phyloP scores from a whole-genome alignment of 2,797 vertebrate species.

The Lacerta agilis region DNA sequence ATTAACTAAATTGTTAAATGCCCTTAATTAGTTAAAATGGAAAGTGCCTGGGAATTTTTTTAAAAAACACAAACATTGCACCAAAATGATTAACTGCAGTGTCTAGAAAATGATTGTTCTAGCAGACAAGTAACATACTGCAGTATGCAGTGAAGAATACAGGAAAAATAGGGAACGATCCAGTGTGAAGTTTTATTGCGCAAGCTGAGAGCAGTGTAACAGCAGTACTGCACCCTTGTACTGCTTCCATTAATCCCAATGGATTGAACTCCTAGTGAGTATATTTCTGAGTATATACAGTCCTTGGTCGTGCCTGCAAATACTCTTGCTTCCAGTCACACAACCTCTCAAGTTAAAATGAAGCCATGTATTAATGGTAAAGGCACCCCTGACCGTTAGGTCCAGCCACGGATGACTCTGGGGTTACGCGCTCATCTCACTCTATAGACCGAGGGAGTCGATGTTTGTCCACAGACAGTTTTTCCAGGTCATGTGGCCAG shows the following conservation, averaged over 20 bases:
- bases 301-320: not conserved
- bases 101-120: constrained; percentile 62
- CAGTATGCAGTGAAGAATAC: not conserved
- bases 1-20: constrained; percentile 84
- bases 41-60: constrained; percentile 55
- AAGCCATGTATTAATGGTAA: not conserved
- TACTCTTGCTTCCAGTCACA: no score
- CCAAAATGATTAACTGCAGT: constrained; percentile 67
- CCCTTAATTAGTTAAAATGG: constrained; percentile 81
- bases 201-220: not conserved
- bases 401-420: no score
- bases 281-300: not conserved
- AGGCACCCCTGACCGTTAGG: no score
- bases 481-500: no score
- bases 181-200: not conserved
- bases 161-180: not conserved
- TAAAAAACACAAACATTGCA: constrained; percentile 58
- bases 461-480: no score
- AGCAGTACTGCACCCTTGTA: not conserved
- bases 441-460: no score
- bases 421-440: no score
- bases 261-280: not conserved
- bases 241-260: not conserved
- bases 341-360: constrained; percentile 31
- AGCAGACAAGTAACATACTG: constrained; percentile 46